Evolutionary conservation across 2,113 vertebrate genomes (phyloP).

Genomic region (Mustela nigripes): DNA sequence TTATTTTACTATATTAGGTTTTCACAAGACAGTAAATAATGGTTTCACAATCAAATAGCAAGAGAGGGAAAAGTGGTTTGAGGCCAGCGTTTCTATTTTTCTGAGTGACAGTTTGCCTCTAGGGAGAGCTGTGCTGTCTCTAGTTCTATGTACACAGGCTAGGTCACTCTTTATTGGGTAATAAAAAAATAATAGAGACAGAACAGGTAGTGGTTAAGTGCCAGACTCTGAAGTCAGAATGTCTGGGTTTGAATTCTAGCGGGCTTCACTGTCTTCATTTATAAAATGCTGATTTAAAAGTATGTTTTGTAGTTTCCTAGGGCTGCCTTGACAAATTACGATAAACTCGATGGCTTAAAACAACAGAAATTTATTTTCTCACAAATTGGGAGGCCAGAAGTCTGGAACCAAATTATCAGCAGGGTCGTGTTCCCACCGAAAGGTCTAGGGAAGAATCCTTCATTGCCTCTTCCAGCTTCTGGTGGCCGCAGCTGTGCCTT

Average conservation of each 20-base stretch:
- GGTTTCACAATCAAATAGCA: conserved; percentile 55
- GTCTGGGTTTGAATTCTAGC: neutral
- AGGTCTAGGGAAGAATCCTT: neutral
- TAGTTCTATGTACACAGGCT: neutral
- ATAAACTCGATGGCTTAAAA: neutral
- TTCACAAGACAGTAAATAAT: conserved; percentile 49
- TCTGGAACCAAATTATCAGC: neutral
- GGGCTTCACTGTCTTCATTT: neutral
- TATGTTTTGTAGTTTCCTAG: neutral
- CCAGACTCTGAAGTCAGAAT: neutral
- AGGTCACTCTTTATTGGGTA: conserved; percentile 52
- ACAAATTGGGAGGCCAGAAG: neutral
- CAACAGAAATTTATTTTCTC: neutral
- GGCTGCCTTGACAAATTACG: neutral
- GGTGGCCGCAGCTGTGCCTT: neutral
- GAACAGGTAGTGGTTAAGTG: neutral
- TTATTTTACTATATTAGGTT: conserved; percentile 64
- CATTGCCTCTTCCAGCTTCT: neutral
- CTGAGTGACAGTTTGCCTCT: neutral
- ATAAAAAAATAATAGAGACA: conserved; percentile 52
- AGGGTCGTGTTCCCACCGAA: neutral
- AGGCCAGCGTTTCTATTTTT: neutral
- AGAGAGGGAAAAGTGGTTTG: conserved; percentile 27
- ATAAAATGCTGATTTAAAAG: neutral
- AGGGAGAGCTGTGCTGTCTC: neutral